Percentiles rank a stretch among this genome's conserved stretches.
Conservation (phyloP, 1,140 invertebrate genomes). For the Drosophila kurseongensis region DNA sequence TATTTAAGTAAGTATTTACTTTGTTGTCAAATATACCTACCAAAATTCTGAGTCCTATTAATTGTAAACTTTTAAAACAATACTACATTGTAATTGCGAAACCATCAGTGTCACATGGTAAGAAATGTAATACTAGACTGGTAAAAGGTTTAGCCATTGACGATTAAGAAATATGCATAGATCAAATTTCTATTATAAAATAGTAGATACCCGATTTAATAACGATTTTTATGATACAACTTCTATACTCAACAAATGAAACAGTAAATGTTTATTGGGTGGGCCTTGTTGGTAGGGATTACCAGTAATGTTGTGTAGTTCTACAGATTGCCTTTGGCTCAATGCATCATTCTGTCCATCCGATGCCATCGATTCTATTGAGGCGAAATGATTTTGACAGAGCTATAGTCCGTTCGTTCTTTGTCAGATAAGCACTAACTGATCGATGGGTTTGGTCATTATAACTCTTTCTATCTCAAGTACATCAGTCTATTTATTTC, state of each 20-base stretch:
- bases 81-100: no score
- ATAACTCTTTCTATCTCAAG: conserved; percentile 26
- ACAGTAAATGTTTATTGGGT: neutral
- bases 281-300: neutral
- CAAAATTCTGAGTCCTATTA: no score
- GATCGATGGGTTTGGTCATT: conserved; percentile 33
- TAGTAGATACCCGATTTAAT: no score
- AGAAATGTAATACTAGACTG: neutral
- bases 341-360: conserved; percentile 14
- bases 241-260: neutral
- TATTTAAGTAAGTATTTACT: no score
- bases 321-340: neutral
- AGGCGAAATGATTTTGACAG: conserved; percentile 13
- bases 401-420: conserved; percentile 5
- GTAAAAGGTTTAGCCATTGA: neutral
- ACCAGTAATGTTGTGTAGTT: neutral
- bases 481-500: conserved; percentile 19
- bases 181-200: no score
- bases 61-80: no score
- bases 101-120: neutral
- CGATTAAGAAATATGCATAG: no score
- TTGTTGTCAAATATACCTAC: no score
- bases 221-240: no score
- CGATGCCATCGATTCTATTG: conserved; percentile 2
- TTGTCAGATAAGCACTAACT: conserved; percentile 12